Conservation (phyloP, 2,113 vertebrate genomes). For the Mionectes macconnelli region DNA sequence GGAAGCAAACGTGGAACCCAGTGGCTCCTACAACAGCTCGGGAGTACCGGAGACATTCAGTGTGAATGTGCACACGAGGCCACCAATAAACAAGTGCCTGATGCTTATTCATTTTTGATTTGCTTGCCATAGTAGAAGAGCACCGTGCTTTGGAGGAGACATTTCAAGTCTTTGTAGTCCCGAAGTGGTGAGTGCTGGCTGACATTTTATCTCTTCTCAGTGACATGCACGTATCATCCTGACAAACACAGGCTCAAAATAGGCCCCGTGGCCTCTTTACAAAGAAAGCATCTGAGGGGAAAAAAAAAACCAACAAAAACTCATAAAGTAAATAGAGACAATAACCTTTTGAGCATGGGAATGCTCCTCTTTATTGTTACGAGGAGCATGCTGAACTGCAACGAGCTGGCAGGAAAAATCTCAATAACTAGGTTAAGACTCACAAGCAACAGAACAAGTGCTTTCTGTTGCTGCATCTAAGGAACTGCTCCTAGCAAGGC, state of each 20-base stretch:
- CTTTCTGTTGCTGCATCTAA: neutral
- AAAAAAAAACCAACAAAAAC: neutral
- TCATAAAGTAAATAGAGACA: neutral
- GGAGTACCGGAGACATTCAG: neutral
- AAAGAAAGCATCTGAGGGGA: neutral
- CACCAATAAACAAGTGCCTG: neutral
- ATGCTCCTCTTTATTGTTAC: neutral
- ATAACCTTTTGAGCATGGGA: neutral
- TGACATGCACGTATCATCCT: neutral
- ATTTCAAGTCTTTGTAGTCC: neutral
- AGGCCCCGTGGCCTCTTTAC: neutral
- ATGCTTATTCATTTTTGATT: neutral
- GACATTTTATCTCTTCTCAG: neutral
- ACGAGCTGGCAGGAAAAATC: neutral
- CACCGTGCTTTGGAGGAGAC: neutral
- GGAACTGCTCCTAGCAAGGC: neutral
- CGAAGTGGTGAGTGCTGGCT: neutral
- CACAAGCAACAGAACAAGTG: neutral
- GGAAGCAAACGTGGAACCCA: neutral
- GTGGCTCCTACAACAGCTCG: neutral
- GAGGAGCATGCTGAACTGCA: neutral
- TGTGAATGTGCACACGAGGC: neutral
- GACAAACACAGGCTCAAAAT: conserved; percentile 24
- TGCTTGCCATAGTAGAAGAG: neutral
- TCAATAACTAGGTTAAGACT: neutral